Evolutionary conservation across 2,888 invertebrate genomes (phyloP).

Genomic region (Caenorhabditis wallacei): DNA sequence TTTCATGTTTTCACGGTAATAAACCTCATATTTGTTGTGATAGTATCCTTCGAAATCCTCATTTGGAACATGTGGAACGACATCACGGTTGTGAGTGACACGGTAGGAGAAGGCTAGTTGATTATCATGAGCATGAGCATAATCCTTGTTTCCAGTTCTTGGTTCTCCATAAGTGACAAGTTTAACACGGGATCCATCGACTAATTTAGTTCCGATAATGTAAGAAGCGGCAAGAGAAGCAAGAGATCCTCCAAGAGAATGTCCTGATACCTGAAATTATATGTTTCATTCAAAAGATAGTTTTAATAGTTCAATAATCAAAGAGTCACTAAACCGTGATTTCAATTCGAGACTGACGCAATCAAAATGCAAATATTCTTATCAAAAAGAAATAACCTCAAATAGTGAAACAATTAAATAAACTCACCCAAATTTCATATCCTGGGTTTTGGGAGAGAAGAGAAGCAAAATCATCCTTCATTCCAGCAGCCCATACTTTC

Average conservation of each 20-base stretch:
- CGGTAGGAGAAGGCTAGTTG: slow-evolving; percentile 71
- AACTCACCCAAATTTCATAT: slow-evolving; percentile 73
- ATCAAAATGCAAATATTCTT: slow-evolving; percentile 20
- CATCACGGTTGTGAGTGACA: slow-evolving; percentile 74
- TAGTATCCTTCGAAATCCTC: slow-evolving; percentile 73
- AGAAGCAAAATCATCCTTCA: slow-evolving; percentile 71
- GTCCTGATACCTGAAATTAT: slow-evolving; percentile 69
- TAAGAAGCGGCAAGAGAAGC: slow-evolving; percentile 75
- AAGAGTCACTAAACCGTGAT: neutral
- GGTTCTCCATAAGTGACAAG: slow-evolving; percentile 77
- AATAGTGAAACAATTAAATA: neutral
- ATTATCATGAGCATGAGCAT: slow-evolving; percentile 71
- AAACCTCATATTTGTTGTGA: slow-evolving; percentile 74
- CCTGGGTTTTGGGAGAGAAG: slow-evolving; percentile 66
- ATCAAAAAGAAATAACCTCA: slow-evolving; percentile 5
- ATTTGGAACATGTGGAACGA: slow-evolving; percentile 75
- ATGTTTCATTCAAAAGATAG: slow-evolving; percentile 10
- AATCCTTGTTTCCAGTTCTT: slow-evolving; percentile 74
- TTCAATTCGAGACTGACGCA: slow-evolving; percentile 8
- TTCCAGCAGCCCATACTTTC: slow-evolving; percentile 72
- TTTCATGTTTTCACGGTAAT: slow-evolving; percentile 70
- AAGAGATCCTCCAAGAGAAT: slow-evolving; percentile 77
- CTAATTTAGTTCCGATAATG: slow-evolving; percentile 65
- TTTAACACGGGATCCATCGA: slow-evolving; percentile 66
- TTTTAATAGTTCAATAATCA: slow-evolving; percentile 9